Evolutionary conservation across 2,113 vertebrate genomes (phyloP), one percentile per base, ranked within the genome.

Genomic region (Nicator chloris): DNA sequence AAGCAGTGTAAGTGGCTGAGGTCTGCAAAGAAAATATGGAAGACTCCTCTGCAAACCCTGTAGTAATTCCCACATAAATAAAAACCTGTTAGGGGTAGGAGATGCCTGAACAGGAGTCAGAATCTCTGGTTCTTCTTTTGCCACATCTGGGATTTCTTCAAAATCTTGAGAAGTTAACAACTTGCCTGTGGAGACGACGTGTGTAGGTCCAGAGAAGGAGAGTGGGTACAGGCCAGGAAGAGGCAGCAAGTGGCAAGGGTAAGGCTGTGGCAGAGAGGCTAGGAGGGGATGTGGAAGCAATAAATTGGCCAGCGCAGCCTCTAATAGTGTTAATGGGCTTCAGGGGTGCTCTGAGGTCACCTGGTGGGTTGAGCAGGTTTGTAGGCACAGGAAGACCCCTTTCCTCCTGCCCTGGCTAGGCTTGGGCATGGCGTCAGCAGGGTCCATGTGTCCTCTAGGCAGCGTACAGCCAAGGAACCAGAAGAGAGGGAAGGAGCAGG

Each of bases 51-150:
- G 23, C 70, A 86, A 73, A 75, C 31, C 9, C 39, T 59, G 11
- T 37, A 22, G 17, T 40, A 78, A 54, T 63, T 47, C 9, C 65
- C 35, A 42, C 42, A 15, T 45, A 66, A 73, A 69, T 57, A 81
- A 73, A 66, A 42, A 35, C 21, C 33, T 39, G 1, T 10, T 76
- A 82, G 16, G 53, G 16, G 27, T 75, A 56, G 75, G 63, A 60
- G 50, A 30, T 61, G 22, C n/a, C 37, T 21, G 10, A 80, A 54
- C 49, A 57, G 15, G 45, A 61, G 13, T 65, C 9, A 7, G 37
- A 92, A 92, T 80, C 22, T 64, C 75, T 82, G 27, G 6, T 51
- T 82, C 24, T 76, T 82, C 47, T 85, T 93, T 61, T 80, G 45
- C 22, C 42, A 49, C 31, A 49, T 69, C 49, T 57, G 44, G 19